A percentile compares a stretch with the other conserved stretches of the same genome.
Evolutionary conservation across 2,113 vertebrate species (phyloP).

Genomic region (Kobus ellipsiprymnus): DNA sequence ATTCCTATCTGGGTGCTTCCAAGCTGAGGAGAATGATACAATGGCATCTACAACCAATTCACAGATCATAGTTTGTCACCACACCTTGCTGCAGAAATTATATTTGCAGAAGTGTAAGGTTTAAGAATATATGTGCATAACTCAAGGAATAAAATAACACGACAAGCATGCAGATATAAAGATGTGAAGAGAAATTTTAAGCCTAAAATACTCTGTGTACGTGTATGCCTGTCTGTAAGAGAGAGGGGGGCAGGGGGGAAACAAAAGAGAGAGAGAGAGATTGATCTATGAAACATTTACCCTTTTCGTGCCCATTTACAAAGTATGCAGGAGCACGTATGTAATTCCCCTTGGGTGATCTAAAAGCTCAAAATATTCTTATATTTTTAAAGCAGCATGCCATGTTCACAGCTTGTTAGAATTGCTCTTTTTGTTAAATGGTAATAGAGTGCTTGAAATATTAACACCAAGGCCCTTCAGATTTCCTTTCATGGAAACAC

Average conservation of each 20-base stretch:
- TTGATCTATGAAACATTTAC: background rate
- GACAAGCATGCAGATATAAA: background rate
- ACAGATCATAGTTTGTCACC: background rate
- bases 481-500: conserved; percentile 59
- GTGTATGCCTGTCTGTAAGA: background rate
- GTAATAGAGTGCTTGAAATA: conserved; percentile 56
- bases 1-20: background rate
- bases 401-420: conserved; percentile 58
- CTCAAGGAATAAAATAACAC: background rate
- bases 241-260: no score
- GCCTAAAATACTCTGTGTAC: background rate
- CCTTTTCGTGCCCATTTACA: background rate
- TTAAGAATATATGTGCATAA: background rate
- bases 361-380: conserved; percentile 58
- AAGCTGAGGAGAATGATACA: background rate
- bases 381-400: conserved; percentile 51
- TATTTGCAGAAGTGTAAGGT: background rate
- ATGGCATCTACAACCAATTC: background rate
- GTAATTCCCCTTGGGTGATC: background rate
- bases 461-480: conserved; percentile 59
- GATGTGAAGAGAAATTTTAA: background rate
- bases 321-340: background rate
- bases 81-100: background rate
- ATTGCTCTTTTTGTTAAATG: conserved; percentile 63
- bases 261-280: background rate